Evolutionary conservation across 2,888 invertebrate genomes (phyloP).

Genomic region (Eurytoma adleriae): DNA sequence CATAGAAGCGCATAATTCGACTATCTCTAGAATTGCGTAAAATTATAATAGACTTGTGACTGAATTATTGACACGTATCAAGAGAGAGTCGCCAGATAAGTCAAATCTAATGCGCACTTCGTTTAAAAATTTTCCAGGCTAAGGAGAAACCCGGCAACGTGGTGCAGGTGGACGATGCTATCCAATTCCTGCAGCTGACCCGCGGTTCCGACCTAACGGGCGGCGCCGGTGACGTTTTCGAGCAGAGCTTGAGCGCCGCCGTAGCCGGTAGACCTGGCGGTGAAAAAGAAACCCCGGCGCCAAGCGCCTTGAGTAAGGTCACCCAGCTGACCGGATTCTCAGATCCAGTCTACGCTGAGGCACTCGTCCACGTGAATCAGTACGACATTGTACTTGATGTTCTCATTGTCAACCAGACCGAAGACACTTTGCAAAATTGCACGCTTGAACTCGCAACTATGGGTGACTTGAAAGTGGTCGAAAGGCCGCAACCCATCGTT

Average conservation of each 20-base stretch:
- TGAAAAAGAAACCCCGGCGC: slow-evolving; percentile 77
- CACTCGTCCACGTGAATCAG: slow-evolving; percentile 99
- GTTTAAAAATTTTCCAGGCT: slow-evolving; percentile 76
- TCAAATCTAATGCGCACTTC: too few species aligned
- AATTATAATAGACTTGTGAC: too few species aligned
- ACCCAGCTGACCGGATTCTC: slow-evolving; percentile 99
- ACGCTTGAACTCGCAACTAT: slow-evolving; percentile 98
- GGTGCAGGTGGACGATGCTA: slow-evolving; percentile 92
- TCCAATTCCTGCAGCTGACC: slow-evolving; percentile 88
- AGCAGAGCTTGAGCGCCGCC: slow-evolving; percentile 93
- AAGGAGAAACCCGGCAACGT: slow-evolving; percentile 83
- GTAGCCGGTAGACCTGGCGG: slow-evolving; percentile 82
- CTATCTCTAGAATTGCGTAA: too few species aligned
- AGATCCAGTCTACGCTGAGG: slow-evolving; percentile 99
- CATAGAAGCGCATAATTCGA: too few species aligned
- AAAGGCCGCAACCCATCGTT: slow-evolving; percentile 96
- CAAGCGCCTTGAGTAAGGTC: slow-evolving; percentile 85
- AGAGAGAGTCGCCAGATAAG: too few species aligned
- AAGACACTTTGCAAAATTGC: slow-evolving; percentile 98
- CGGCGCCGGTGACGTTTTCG: slow-evolving; percentile 90
- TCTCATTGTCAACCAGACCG: slow-evolving; percentile 98
- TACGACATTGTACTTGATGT: slow-evolving; percentile 99
- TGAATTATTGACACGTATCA: too few species aligned
- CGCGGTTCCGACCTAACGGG: slow-evolving; percentile 81
- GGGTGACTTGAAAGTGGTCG: slow-evolving; percentile 98